Evolutionary conservation across 2,888 invertebrate genomes (phyloP), one percentile per base, ranked within the genome.

Genomic region (Zhengitettix transpicula): DNA sequence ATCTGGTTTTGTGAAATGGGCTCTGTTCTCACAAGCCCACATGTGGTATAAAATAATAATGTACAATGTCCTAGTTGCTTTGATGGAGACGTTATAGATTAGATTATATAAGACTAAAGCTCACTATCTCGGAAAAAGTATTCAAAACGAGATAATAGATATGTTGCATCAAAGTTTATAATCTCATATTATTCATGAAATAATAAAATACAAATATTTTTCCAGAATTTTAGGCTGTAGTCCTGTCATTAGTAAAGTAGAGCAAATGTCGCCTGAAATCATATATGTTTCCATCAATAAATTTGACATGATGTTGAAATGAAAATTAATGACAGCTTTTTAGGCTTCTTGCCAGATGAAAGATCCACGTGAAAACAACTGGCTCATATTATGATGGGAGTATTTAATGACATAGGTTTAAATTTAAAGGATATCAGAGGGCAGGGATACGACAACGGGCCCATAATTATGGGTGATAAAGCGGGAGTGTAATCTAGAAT

Each of bases 321-420:
- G 16, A 55, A 55, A 55, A 55, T 55, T 8, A 55, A 55, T 9
- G 55, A 55, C 16, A 5, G 2, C 40, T 55, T 55, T 9, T 55
- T 55, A 55, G 10, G 17, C 8, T 55, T 55, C 55, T 55, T 55
- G 9, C 55, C 40, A 55, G 40, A 28, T 40, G 5, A 55, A 55
- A 55, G 42, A 55, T 55, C 10, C 55, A 28, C 55, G 40, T 17
- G 55, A 71, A 55, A 55, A 55, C 55, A 55, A 55, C 2, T 55
- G 5, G 16, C 10, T 28, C 11, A 55, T 55, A 55, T 55, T 55
- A 55, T 71, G 63, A 60, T 60, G 61, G 58, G 47, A 64, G 57
- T 62, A 64, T 42, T 62, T 60, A 54, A 61, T 58, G 53, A 55
- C 51, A 60, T 64, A 58, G 59, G 56, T 54, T 58, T 64, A 58